phyloP scores from a whole-genome alignment of 92 coral and sea anemone species.

The Muricea muricata region DNA sequence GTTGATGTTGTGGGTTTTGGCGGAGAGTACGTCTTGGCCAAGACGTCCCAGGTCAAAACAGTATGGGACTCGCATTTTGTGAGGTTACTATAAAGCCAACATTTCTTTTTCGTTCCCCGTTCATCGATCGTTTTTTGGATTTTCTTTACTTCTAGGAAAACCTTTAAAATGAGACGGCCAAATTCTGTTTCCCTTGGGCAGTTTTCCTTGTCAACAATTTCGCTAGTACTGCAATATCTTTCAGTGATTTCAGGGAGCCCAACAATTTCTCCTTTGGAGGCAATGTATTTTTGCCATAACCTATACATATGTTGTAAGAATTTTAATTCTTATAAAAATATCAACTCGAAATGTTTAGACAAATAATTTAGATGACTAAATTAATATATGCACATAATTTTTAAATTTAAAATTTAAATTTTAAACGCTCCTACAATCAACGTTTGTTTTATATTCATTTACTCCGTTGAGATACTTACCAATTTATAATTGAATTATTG shows the following conservation, averaged over 20 bases:
- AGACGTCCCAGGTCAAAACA: not conserved
- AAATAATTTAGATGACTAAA: too few species aligned
- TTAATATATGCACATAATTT: too few species aligned
- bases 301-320: not conserved
- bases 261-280: not conserved
- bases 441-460: too few species aligned
- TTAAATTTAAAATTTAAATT: too few species aligned
- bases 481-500: too few species aligned
- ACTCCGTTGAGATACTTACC: too few species aligned
- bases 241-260: not conserved
- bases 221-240: not conserved
- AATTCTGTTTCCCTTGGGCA: not conserved
- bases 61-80: not conserved
- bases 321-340: too few species aligned
- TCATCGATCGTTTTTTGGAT: not conserved
- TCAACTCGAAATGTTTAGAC: too few species aligned
- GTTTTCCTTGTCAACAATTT: not conserved
- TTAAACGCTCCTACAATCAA: too few species aligned
- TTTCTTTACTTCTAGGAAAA: not conserved
- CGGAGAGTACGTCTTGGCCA: not conserved
- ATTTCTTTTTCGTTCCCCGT: not conserved
- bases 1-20: conserved; percentile 11
- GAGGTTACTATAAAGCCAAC: not conserved
- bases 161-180: not conserved
- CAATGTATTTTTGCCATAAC: conserved; percentile 2